phyloP scores from a whole-genome alignment of 2,888 invertebrate genomes.

The Lacanobia wlatinum region DNA sequence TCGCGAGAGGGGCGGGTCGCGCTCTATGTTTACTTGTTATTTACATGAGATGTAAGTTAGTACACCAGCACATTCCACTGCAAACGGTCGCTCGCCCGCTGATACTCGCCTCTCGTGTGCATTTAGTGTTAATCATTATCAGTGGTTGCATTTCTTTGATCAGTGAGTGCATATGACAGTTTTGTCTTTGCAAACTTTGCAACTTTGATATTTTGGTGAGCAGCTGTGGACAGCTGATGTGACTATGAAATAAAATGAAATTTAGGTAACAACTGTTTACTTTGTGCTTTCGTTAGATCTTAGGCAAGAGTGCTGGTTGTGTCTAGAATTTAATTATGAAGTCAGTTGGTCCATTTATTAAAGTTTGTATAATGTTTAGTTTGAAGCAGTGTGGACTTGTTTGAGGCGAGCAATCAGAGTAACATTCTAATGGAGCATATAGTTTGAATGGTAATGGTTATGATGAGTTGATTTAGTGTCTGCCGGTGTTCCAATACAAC shows the following conservation, averaged over 20 bases:
- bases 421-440: constrained; percentile 47
- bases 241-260: constrained; percentile 90
- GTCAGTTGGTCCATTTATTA: constrained; percentile 38
- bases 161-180: constrained; percentile 78
- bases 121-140: constrained; percentile 83
- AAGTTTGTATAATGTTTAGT: constrained; percentile 48
- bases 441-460: constrained; percentile 42
- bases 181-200: constrained; percentile 66
- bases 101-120: constrained; percentile 78
- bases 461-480: constrained; percentile 57
- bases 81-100: constrained; percentile 75
- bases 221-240: constrained; percentile 81
- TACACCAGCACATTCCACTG: constrained; percentile 88
- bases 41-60: constrained; percentile 84
- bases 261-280: constrained; percentile 81
- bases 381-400: constrained; percentile 71
- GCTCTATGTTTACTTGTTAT: constrained; percentile 86
- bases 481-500: constrained; percentile 37
- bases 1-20: constrained; percentile 82
- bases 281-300: constrained; percentile 59
- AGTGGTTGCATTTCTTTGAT: constrained; percentile 79
- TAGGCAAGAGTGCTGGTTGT: constrained; percentile 59
- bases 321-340: constrained; percentile 53
- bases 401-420: constrained; percentile 51
- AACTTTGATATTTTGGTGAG: constrained; percentile 72